phyloP scores from a whole-genome alignment of 2,888 invertebrate genomes.

The Pollenia amentaria region DNA sequence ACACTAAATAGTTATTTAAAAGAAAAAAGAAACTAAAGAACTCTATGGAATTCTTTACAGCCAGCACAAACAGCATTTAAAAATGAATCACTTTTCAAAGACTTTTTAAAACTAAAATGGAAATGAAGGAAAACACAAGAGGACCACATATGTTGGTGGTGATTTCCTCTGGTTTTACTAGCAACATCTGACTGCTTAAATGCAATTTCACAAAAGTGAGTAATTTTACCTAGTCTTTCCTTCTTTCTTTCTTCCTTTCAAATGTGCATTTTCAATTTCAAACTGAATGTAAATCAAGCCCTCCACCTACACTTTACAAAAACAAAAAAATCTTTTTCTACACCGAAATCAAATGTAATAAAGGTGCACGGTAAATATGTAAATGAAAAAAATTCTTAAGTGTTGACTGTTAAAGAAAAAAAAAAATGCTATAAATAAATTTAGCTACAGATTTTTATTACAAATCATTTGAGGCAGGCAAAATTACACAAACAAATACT shows the following conservation, averaged over 20 bases:
- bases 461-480: slow-evolving; percentile 60
- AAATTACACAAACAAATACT: slow-evolving; percentile 31
- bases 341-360: slow-evolving; percentile 67
- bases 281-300: slow-evolving; percentile 42
- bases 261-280: slow-evolving; percentile 1
- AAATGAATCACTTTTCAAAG: slow-evolving; percentile 69
- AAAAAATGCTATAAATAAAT: slow-evolving; percentile 64
- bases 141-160: slow-evolving; percentile 69
- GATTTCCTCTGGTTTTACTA: slow-evolving; percentile 34
- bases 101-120: slow-evolving; percentile 27
- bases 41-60: slow-evolving; percentile 22
- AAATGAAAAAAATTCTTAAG: slow-evolving; percentile 57
- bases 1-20: slow-evolving; percentile 63
- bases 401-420: slow-evolving; percentile 54
- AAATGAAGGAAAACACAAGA: slow-evolving; percentile 42
- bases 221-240: slow-evolving; percentile 52
- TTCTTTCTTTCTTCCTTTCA: neutral
- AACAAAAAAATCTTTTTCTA: slow-evolving; percentile 31
- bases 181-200: slow-evolving; percentile 12
- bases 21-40: slow-evolving; percentile 17
- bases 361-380: slow-evolving; percentile 58
- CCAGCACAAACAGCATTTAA: slow-evolving; percentile 28
- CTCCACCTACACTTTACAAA: slow-evolving; percentile 61
- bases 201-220: neutral
- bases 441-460: slow-evolving; percentile 52